Base-by-base conservation (phyloP, 2,113 vertebrate species). In the Zingel zingel region DNA sequence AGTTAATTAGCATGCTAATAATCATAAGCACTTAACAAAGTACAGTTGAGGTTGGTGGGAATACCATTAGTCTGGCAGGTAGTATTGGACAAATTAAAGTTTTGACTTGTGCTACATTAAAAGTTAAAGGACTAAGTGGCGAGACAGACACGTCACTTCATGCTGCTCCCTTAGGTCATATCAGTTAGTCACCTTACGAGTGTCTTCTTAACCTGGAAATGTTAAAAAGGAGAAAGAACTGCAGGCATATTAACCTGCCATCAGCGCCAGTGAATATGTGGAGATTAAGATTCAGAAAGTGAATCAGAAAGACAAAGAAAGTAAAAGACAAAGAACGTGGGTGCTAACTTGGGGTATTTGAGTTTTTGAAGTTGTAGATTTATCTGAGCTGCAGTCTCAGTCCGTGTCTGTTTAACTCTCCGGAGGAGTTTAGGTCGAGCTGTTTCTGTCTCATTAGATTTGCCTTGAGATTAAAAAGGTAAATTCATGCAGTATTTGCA, bases 351-450 rank as follows among this genome's bases (percentile, higher is more conserved):
- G 21, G 19, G 10, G 16, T 3, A 50, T 10, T 62, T 50, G 57
- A 23, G 16, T 30, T 82, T 67, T 62, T 69, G 18, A 23, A 47
- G 27, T 58, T n/a, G 82, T 72, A 48, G 11, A 61, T 81, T 77
- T 59, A 25, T 65, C 25, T 59, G 23, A 77, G 30, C 43, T 18
- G 3, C 30, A 69, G 51, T 57, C 18, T 57, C 48, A 0, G 30
- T 33, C 15, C 3, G 1, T 13, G 23, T 25, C 33, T 58, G 21
- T 59, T 45, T 51, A 2, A 18, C 15, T 61, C 58, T 67, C 14
- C 6, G 23, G 36, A 47, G 39, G 23, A 78, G 14, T 66, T 77
- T 27, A 56, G 36, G 45, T 84, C 50, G 4, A 65, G 57, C 67
- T 45, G 68, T 80, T 66, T 65, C 65, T 2, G 2, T 74, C 48